phyloP scores from a whole-genome alignment of 2,797 vertebrate genomes.

The Betta splendens region DNA sequence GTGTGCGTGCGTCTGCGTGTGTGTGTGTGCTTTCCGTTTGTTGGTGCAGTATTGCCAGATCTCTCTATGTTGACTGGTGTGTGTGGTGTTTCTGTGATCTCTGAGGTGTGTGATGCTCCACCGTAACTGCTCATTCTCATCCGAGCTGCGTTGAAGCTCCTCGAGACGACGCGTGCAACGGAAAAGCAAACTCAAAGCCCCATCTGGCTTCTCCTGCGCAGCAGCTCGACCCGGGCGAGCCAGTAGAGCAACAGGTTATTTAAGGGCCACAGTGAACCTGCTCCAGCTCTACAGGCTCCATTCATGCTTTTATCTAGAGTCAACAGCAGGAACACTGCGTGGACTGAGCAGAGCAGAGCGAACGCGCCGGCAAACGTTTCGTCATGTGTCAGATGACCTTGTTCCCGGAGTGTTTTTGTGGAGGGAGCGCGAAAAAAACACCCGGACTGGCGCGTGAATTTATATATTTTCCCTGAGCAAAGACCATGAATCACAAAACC shows the following conservation, averaged over 20 bases:
- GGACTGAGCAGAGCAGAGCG: constrained; percentile 33
- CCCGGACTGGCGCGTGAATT: constrained; percentile 19
- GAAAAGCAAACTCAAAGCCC: too few species aligned
- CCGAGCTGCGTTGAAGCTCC: too few species aligned
- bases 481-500: constrained; percentile 67
- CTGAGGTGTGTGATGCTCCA: too few species aligned
- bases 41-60: too few species aligned
- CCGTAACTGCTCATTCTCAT: too few species aligned
- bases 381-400: constrained; percentile 45
- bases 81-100: too few species aligned
- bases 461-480: constrained; percentile 40
- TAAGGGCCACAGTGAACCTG: constrained; percentile 42
- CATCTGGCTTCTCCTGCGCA: constrained; percentile 21
- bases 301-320: constrained; percentile 71
- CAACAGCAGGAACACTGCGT: constrained; percentile 56
- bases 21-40: too few species aligned
- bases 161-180: too few species aligned
- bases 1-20: constrained; percentile 18
- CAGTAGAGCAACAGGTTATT: constrained; percentile 39
- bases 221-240: constrained; percentile 32
- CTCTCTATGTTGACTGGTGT: too few species aligned
- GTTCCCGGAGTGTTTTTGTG: constrained; percentile 12
- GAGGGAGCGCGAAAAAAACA: constrained; percentile 14
- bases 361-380: constrained; percentile 52
- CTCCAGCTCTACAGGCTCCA: constrained; percentile 28